A percentile compares a stretch with the other conserved stretches of the same genome.
Conservation (phyloP, 2,797 vertebrate genomes). For the Platalea minor region DNA sequence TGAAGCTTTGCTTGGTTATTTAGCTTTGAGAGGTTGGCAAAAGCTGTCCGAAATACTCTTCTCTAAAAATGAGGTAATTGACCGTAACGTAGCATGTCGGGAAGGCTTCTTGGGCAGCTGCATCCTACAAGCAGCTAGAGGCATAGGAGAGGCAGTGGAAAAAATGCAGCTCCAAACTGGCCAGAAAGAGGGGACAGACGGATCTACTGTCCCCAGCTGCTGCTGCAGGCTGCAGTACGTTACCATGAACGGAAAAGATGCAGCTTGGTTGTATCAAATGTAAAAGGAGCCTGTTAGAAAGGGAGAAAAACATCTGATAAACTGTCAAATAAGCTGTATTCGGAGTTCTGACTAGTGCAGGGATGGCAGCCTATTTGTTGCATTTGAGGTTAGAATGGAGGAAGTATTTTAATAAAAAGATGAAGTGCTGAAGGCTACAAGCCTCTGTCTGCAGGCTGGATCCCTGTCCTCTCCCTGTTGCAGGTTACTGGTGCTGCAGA, state of each 20-base stretch:
- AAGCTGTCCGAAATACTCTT: background rate
- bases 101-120: background rate
- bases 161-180: background rate
- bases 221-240: background rate
- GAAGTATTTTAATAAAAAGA: background rate
- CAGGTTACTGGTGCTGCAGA: background rate
- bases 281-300: background rate
- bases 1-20: background rate
- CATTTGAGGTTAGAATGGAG: background rate
- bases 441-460: background rate
- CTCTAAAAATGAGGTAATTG: background rate
- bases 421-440: background rate
- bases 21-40: background rate
- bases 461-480: background rate
- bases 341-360: background rate
- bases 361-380: background rate
- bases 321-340: background rate
- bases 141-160: background rate
- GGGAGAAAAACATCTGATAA: background rate
- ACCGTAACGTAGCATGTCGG: rapidly evolving
- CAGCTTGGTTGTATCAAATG: background rate
- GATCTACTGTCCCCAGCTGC: background rate
- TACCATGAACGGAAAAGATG: background rate
- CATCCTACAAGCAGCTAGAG: background rate
- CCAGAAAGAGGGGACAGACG: background rate